Conservation (phyloP, 2,113 vertebrate genomes). For the Hippocampus abdominalis region DNA sequence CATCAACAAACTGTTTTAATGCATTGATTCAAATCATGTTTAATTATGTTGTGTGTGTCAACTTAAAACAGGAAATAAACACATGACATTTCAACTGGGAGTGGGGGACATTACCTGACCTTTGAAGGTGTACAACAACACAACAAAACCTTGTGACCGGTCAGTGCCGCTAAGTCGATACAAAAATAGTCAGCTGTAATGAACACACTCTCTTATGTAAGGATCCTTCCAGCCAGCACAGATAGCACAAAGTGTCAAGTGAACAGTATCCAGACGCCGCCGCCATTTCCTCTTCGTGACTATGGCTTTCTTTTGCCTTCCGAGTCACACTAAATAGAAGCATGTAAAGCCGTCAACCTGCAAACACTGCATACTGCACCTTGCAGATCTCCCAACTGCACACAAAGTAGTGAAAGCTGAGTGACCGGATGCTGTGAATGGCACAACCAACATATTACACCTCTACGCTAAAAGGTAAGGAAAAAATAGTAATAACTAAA, state of each 20-base stretch:
- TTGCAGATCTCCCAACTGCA: not conserved
- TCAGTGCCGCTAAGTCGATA: constrained; percentile 48
- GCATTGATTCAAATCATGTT: not conserved
- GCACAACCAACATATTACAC: constrained; percentile 17
- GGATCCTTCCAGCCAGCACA: constrained; percentile 38
- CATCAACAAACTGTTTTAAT: not conserved
- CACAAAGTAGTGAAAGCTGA: not conserved
- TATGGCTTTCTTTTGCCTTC: constrained; percentile 1
- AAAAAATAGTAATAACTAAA: constrained; percentile 57
- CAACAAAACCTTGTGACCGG: constrained; percentile 42
- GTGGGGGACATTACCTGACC: not conserved
- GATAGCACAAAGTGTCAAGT: constrained; percentile 18
- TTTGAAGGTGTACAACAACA: constrained; percentile 27
- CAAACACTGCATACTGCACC: constrained; percentile 25
- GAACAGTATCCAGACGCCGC: constrained; percentile 8
- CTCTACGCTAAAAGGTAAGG: constrained; percentile 38
- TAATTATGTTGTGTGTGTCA: constrained; percentile 8
- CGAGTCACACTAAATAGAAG: not conserved
- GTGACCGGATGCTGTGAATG: constrained; percentile 10
- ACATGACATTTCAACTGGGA: not conserved
- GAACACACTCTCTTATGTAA: constrained; percentile 36
- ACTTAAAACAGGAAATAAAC: constrained; percentile 11
- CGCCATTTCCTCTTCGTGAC: constrained; percentile 15
- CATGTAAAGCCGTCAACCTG: constrained; percentile 4
- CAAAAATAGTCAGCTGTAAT: constrained; percentile 57